A percentile compares a stretch with the other conserved stretches of the same genome.
Evolutionary conservation across 2,113 vertebrate genomes (phyloP).

Genomic region (Mirounga angustirostris): DNA sequence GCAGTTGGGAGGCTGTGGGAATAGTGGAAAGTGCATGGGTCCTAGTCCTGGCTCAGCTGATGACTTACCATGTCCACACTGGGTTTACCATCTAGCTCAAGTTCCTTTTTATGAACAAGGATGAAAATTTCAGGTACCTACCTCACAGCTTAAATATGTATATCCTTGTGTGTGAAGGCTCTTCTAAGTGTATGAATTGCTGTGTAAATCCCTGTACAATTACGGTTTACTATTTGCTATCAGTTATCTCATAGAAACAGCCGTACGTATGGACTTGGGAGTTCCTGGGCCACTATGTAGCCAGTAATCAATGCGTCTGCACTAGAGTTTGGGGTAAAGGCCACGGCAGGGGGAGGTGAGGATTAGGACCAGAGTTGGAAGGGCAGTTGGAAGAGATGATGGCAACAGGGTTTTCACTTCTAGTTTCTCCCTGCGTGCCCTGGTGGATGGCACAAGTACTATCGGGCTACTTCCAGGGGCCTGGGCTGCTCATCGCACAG

Average conservation of each 20-base stretch:
- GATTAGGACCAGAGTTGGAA: background rate
- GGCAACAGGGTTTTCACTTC: background rate
- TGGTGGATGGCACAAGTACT: background rate
- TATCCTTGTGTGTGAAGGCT: background rate
- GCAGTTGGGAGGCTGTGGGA: background rate
- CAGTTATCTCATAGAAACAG: background rate
- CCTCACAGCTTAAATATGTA: background rate
- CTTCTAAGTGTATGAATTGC: background rate
- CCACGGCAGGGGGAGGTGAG: background rate
- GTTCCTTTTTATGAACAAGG: background rate
- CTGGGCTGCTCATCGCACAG: background rate
- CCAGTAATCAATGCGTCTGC: background rate
- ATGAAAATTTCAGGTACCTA: background rate
- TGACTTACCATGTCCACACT: background rate
- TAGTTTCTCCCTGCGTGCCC: background rate
- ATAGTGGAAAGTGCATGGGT: background rate
- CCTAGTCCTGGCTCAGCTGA: background rate
- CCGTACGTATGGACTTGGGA: background rate
- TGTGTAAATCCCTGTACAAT: background rate
- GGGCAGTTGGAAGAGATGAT: background rate
- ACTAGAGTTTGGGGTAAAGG: background rate
- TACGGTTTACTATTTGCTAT: background rate
- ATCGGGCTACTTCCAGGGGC: rapidly evolving
- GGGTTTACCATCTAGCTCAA: background rate
- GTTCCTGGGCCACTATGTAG: background rate